Percentiles rank a stretch among this genome's conserved stretches.
Evolutionary conservation across 2,888 invertebrate species (phyloP).

Genomic region (Drosophila gaucha): DNA sequence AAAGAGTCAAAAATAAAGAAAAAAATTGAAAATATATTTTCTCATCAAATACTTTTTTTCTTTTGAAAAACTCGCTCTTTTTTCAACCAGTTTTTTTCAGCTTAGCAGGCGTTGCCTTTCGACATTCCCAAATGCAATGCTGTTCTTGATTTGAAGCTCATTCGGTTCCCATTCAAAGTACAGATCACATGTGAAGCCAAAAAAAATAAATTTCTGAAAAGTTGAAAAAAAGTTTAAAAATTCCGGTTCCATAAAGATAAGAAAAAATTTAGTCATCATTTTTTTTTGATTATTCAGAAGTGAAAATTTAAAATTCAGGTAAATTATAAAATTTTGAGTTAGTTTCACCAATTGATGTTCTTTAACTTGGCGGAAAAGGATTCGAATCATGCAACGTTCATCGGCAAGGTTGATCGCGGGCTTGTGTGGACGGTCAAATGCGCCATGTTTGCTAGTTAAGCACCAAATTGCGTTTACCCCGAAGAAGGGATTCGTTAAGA

Average conservation of each 20-base stretch:
- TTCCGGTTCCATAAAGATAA: conserved; percentile 13
- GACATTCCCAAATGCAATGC: fast-evolving
- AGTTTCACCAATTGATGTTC: no score
- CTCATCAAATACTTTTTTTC: no score
- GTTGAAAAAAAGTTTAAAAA: conserved; percentile 8
- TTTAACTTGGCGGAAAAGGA: no score
- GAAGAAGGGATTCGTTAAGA: not conserved
- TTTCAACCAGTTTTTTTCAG: not conserved
- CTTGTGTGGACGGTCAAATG: conserved; percentile 9
- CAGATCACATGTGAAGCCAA: conserved; percentile 25
- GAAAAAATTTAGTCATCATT: not conserved
- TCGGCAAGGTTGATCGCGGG: conserved; percentile 17
- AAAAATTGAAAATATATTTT: no score
- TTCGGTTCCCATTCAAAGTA: conserved; percentile 26
- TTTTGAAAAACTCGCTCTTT: no score
- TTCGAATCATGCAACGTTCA: conserved; percentile 38
- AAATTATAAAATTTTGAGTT: not conserved
- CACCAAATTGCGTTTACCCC: conserved; percentile 8
- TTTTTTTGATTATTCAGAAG: not conserved
- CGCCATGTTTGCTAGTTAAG: not conserved
- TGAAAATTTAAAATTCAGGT: conserved; percentile 16
- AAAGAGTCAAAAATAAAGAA: no score
- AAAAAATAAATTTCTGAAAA: conserved; percentile 10
- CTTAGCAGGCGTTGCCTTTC: conserved; percentile 19
- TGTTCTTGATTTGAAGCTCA: conserved; percentile 7